These are phyloP conservation scores for Neosalanx taihuensis DNA, from an alignment of 2,797 vertebrate genomes.

Conservation along the genomic window DNA sequence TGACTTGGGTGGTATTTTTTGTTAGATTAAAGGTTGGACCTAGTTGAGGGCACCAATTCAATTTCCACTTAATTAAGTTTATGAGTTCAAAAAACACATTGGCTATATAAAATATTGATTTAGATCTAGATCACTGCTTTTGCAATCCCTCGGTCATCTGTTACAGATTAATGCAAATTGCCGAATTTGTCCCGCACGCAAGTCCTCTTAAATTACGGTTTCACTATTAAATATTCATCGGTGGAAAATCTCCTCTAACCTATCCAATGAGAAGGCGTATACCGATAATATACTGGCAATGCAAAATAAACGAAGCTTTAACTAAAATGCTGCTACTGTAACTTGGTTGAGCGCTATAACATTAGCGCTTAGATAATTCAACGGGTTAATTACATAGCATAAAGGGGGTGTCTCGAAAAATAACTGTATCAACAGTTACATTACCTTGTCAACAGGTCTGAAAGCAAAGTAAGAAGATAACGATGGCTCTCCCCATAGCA, in stretches of 20 bases:
- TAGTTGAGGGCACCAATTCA: too few relatives aligned
- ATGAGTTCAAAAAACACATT: not conserved
- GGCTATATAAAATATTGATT: not conserved
- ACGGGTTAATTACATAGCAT: not conserved
- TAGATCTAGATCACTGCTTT: constrained; percentile 23
- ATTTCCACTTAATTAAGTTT: not conserved
- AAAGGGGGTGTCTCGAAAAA: not conserved
- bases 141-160: constrained; percentile 4
- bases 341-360: not conserved
- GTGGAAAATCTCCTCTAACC: constrained; percentile 75
- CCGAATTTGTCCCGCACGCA: constrained; percentile 26
- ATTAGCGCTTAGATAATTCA: not conserved
- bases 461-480: constrained; percentile 13
- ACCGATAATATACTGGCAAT: constrained; percentile 28
- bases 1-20: too few relatives aligned
- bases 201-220: constrained; percentile 73
- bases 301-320: constrained; percentile 35
- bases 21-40: too few relatives aligned
- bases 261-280: constrained; percentile 46
- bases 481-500: constrained; percentile 62
- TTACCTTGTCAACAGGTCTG: constrained; percentile 21
- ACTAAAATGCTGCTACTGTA: constrained; percentile 11
- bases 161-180: constrained; percentile 46
- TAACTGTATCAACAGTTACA: not conserved
- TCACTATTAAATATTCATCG: constrained; percentile 84